Evolutionary conservation across 2,888 invertebrate species (phyloP), one percentile per base, ranked within the genome.

Genomic region (Hetaerina titia): DNA sequence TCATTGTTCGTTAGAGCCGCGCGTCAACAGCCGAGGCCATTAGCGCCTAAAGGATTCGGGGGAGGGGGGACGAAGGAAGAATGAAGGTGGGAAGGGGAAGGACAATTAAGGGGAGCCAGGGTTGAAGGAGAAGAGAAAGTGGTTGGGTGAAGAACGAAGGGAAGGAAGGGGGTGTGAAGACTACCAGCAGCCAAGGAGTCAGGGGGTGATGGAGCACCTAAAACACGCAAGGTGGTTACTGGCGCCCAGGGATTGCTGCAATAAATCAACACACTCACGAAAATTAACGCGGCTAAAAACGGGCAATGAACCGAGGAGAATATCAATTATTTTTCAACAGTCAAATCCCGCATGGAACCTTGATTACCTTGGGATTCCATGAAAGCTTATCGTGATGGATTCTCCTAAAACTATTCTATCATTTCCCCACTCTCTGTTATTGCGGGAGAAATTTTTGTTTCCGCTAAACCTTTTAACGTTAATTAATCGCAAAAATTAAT

Each of bases 281-380:
- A 81, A 81, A 81, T 81, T 81, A 81, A 81, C 81, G 31, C 31
- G 25, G 25, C 81, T 81, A 31, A 81, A 81, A 81, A 81, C 25
- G 31, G 25, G 81, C 4, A 81, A 81, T 31, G 81, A 81, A 81
- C 81, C 81, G 81, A 81, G 15, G 31, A 13, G 31, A 31, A 81
- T 81, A 81, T 81, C 81, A 81, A 81, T 81, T 81, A 81, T 81
- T 81, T 81, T 81, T 81, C 81, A 25, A 31, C 81, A 4, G 25
- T 81, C 81, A 25, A 15, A 31, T 31, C 81, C 81, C 81, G 25
- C 25, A 31, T 22, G 69, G 81, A 13, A 7, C 22, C 81, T 81
- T 31, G 81, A 81, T 81, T 81, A 31, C 31, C 69, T 31, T 11
- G 9, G 31, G 81, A 81, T 81, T 15, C 81, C 8, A 7, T 25